Evolutionary conservation across 2,888 invertebrate species (phyloP), one percentile per base, ranked within the genome.

Genomic region (Dryomyza anilis): DNA sequence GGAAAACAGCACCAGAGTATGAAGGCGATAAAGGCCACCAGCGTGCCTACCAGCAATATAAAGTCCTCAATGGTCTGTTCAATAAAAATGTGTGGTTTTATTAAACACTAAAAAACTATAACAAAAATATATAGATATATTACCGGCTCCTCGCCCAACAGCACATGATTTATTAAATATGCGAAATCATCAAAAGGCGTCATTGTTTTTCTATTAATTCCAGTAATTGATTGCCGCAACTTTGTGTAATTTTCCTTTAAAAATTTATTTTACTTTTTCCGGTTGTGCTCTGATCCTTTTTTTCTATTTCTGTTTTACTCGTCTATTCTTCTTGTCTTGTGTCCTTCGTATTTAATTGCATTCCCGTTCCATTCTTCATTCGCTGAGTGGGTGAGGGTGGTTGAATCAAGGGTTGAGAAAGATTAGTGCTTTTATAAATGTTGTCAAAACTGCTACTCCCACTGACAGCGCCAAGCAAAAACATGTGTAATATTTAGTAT

Each of bases 1-100:
- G 88, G 88, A 78, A 88, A 88, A 76, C 88, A 88, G 76, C 88
- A 88, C 88, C 88, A 88, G 29, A 88, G 78, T 65, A 88, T 85
- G 75, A 88, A 88, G 27, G 88, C 88, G 67, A 88, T 84, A 75
- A 88, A 88, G 55, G 88, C 88, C 65, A 88, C 88, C 70, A 87
- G 74, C 30, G 88, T 88, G 30, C 88, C 88, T 71, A 88, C 83
- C 48, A 88, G 81, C 57, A 88, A 78, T 69, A 88, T 87, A 70
- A 87, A 87, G 77, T 88, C 88, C 81, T 88, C 88, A 59, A 88
- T 85, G 16, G 87, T 86, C 88, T 88, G 74, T 19, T n/a, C 43
- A 4, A 8, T 43, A 48, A 21, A n/a, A 14, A 27, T 8, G 25
- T 2, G 10, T n/a, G n/a, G n/a, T n/a, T n/a, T n/a, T 57, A 52